Base-by-base conservation (phyloP, 2,888 invertebrate species). In the Cantharis nigra region DNA sequence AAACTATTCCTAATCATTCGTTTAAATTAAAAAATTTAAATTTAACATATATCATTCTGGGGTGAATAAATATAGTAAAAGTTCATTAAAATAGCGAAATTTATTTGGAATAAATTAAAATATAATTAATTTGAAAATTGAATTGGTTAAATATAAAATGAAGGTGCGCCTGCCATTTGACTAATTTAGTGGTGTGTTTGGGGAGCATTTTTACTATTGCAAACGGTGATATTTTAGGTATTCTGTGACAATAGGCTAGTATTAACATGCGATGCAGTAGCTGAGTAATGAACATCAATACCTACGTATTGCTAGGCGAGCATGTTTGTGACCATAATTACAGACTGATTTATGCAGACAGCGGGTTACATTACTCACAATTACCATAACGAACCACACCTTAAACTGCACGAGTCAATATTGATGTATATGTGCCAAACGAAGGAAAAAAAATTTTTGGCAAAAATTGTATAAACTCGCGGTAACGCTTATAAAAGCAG, bases 371-470 rank as follows among this genome's bases (percentile, higher is more conserved):
- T 88, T 87, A 87, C 83, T 88, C 87, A 87, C 87, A 87, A 88
- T 88, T 87, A 88, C 87, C 87, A 87, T 87, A 86, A 86, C 86
- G 85, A 82, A 83, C 86, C 86, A 85, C 87, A 86, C 86, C 87
- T 86, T 85, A 83, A 85, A 84, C 82, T 84, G 83, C 84, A 83
- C 83, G 83, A 84, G 82, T 83, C 83, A 82, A 81, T 82, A 81
- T 70, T 82, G 80, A 80, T 80, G 81, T 77, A 80, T 77, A 76
- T 77, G 76, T 67, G 20, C 26, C 26, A 26, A 67, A n/a, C 10
- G 7, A 9, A 10, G 23, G 23, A 67, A 67, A 67, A n/a, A 67
- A 18, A 67, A 13, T 23, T 23, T 20, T 67, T 13, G 7, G 23
- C 3, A 20, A 65, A 67, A 23, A n/a, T 67, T 20, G 5, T 20